phyloP scores from a whole-genome alignment of 2,113 vertebrate genomes.

The Crocuta crocuta region DNA sequence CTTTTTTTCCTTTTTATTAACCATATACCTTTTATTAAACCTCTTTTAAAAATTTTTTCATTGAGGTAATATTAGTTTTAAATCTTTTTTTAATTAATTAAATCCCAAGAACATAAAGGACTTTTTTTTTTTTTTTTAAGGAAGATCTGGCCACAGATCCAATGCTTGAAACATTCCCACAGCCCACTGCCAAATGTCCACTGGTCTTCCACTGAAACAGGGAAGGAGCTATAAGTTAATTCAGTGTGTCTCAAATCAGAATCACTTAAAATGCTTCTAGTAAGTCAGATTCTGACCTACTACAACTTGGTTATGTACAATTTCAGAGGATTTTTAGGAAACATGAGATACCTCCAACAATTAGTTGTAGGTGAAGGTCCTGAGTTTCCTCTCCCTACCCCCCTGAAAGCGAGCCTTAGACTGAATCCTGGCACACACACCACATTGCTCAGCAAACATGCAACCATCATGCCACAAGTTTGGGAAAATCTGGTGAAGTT shows the following conservation, averaged over 20 bases:
- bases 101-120: neutral
- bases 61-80: neutral
- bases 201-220: neutral
- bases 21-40: slow-evolving; percentile 32
- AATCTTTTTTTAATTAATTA: slow-evolving; percentile 17
- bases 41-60: neutral
- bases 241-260: neutral
- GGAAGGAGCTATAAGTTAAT: neutral
- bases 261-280: neutral
- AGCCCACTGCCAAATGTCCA: neutral
- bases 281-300: neutral
- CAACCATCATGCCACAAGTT: neutral
- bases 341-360: neutral
- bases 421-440: neutral
- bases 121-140: neutral
- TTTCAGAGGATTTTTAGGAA: neutral
- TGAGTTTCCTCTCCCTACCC: neutral
- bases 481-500: neutral
- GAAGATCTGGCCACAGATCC: neutral
- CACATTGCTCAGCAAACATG: neutral
- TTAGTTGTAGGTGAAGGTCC: neutral
- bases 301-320: neutral
- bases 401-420: neutral
- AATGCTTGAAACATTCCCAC: neutral
- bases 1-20: slow-evolving; percentile 32